Conservation (phyloP, 2,113 vertebrate species). For the Anser cygnoides region DNA sequence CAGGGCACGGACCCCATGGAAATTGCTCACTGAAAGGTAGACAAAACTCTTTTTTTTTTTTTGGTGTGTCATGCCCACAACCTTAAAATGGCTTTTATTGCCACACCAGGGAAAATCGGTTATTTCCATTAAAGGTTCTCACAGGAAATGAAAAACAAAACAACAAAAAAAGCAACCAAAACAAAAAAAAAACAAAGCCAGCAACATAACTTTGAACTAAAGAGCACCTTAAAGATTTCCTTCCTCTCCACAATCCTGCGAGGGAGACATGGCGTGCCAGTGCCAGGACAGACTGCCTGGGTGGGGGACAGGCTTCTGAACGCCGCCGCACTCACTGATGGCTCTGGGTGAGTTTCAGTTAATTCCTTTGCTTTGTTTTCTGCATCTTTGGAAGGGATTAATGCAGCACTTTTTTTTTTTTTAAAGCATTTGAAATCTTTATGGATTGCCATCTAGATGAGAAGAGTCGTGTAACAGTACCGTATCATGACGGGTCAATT, state of each 20-base stretch:
- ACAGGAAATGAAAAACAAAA: background rate
- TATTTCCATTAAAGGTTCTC: background rate
- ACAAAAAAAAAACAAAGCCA: too few species aligned
- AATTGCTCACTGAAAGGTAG: accelerated
- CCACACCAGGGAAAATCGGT: background rate
- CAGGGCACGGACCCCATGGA: background rate
- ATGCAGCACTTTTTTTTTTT: background rate
- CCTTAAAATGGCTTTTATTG: background rate
- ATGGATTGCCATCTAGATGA: background rate
- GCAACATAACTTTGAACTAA: too few species aligned
- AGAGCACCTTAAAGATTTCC: background rate
- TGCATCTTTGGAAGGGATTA: background rate
- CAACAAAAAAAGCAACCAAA: too few species aligned
- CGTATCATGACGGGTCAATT: background rate
- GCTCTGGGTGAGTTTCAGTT: background rate
- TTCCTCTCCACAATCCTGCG: background rate
- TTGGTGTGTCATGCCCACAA: background rate
- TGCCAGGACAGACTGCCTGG: accelerated
- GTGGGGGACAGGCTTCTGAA: background rate
- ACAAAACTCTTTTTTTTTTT: background rate
- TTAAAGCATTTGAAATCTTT: background rate
- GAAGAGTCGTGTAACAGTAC: background rate
- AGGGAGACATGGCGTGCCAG: background rate
- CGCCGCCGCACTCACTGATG: background rate
- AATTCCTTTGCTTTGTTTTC: background rate